Evolutionary conservation across 2,797 vertebrate species (phyloP), one percentile per base, ranked within the genome.

Genomic region (Anomalospiza imberbis): DNA sequence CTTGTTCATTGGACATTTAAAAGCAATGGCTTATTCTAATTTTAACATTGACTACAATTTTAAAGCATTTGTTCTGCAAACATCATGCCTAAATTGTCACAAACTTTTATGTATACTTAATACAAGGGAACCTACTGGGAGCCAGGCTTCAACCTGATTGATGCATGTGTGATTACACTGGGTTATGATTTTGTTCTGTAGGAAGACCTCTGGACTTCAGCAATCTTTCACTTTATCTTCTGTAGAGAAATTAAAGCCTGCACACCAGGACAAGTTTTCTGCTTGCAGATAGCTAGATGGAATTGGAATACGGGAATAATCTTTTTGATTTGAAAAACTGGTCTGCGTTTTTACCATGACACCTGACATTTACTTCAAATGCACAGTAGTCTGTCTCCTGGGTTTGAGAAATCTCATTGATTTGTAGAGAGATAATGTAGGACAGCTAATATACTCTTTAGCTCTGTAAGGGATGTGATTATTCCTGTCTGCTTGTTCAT

Each of bases 161-260:
- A 89, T 63, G 57, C 26, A 42, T 44, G 63, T 38, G 11, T 32
- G 74, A 86, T 10, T 50, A 45, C 60, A 55, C 71, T 79, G 80
- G 55, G 28, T 93, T 87, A 53, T 50, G 66, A 28, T 58, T 89
- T 85, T 79, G 38, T 67, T 81, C 66, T 77, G 32, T 22, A 34
- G 60, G 63, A 95, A 82, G 32, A 75, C 61, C 72, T 85, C 50
- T 40, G 60, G 63, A 83, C 65, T 77, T 75, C 0, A 76, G 14
- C 38, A 77, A 83, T 44, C 84, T 92, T 91, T 90, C 61, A 74
- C 93, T 93, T 92, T 79, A 70, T 50, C 86, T 79, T 82, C 74
- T 57, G 25, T 28, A 76, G 57, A 63, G 63, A 58, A 95, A 95
- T 79, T 70, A 90, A 92, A 94, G 55, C 26, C 53, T 82, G 51